Base-by-base conservation (phyloP, 2,113 vertebrate species). In the Mobula hypostoma region DNA sequence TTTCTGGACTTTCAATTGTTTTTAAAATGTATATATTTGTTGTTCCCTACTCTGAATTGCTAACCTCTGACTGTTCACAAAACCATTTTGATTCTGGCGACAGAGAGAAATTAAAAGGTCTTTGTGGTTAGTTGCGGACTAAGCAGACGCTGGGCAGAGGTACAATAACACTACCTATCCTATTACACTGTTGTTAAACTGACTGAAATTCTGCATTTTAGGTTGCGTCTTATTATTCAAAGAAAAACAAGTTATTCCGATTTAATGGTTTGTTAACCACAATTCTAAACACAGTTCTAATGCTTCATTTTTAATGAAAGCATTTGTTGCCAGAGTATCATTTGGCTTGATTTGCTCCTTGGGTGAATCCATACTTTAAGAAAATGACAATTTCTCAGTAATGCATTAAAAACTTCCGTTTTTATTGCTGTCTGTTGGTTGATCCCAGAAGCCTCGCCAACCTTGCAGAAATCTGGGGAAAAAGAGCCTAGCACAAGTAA, bases 1-100 rank as follows among this genome's bases (percentile, higher is more conserved):
- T 66, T 36, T 58, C 82, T 40, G 15, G 83, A 63, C 0, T 14
- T 58, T 88, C 24, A 27, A 87, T 61, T 27, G 2, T n/a, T 56
- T 56, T 61, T 24, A 58, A 56, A 83, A 85, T 14, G 9, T 85
- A 48, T 56, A 29, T 56, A 58, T 58, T 1, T 61, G 19, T 58
- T 61, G 36, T 82, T 82, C 40, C 36, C 79, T 21, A 19, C 7
- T 1, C 32, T 48, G 48, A 61, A 61, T 85, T 85, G 48, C 8
- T 29, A 29, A 17, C 56, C 56, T 56, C 48, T 29, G 48, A 85
- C 7, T 83, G 40, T 1, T 56, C 5, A 0, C 80, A 29, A 27
- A 82, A 82, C 79, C 40, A 82, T 82, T 40, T 82, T 88, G 61
- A 85, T 29, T 85, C 82, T 85, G 40, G 21, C 56, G 82, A 85